Base-by-base conservation (phyloP, 1,140 invertebrate genomes). In the Trichomalopsis sarcophagae region DNA sequence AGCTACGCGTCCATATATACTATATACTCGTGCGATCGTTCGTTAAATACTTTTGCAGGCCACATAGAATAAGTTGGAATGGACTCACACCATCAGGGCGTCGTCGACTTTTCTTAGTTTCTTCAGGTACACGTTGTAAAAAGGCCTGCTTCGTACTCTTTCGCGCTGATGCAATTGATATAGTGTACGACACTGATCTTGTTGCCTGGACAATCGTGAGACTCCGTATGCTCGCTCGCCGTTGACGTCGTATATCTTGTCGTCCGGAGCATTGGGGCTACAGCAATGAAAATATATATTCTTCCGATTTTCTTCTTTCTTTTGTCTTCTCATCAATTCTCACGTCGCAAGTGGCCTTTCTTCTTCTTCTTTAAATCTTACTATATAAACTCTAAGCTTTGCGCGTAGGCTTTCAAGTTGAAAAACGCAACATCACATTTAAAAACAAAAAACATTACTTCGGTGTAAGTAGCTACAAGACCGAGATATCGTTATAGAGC, bases 51-150 rank as follows among this genome's bases (percentile, higher is more conserved):
- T n/a, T 74, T 62, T 5, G 30, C 78, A 80, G 84, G 78, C 84
- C 69, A 84, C 11, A 11, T 36, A 30, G 9, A 21, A n/a, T 14
- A 66, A 74, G 50, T 73, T 84, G 77, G 69, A 81, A 84, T 55
- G 73, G 55, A 77, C 21, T 23, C 75, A 50, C 40, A 30, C 21
- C 55, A n/a, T 62, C 17, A n/a, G 17, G 55, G 55, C 55, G 21
- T 62, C 66, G 10, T 36, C 69, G 50, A 33, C 13, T 75, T 75
- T n/a, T n/a, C n/a, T 30, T 30, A 17, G 82, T 30, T 68, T 84
- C 33, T 75, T 85, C 84, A 85, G 84, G 84, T 85, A 85, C 84
- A 81, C 36, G 78, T 33, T 14, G 62, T 85, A 55, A 81, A 81
- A 85, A 85, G 79, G 84, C 79, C 84, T 85, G 73, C 76, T 69